Evolutionary conservation across 2,888 invertebrate species (phyloP).

Genomic region (Sinopyrophorus schimmeli): DNA sequence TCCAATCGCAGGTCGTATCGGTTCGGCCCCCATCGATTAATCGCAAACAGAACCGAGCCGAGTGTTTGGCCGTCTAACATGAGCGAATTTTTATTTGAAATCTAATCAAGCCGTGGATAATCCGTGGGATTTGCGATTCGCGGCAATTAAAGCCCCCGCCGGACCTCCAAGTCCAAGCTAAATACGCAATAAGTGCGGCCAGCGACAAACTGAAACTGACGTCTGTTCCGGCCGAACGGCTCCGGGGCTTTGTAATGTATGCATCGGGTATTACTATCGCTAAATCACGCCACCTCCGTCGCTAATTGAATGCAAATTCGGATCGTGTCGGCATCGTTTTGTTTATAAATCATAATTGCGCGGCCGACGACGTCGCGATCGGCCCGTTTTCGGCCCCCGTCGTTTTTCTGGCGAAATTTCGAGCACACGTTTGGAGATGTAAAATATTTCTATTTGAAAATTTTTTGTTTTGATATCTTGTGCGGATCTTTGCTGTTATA

Average conservation of each 20-base stretch:
- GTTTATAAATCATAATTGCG: constrained; percentile 18
- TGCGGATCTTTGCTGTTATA: too few species aligned
- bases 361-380: too few species aligned
- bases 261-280: constrained; percentile 45
- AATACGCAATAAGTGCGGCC: constrained; percentile 50
- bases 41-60: neutral
- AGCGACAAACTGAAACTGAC: constrained; percentile 46
- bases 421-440: too few species aligned
- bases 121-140: constrained; percentile 41
- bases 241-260: constrained; percentile 42
- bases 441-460: too few species aligned
- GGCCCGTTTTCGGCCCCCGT: too few species aligned
- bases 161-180: constrained; percentile 41
- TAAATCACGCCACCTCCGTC: constrained; percentile 43
- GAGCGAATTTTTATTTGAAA: constrained; percentile 38
- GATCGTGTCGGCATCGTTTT: constrained; percentile 24
- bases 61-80: constrained; percentile 9
- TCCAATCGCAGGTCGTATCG: constrained; percentile 10
- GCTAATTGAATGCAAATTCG: constrained; percentile 46
- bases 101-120: constrained; percentile 43
- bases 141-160: constrained; percentile 45
- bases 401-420: too few species aligned
- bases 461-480: too few species aligned
- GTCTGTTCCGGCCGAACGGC: constrained; percentile 35
- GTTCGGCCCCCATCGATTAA: constrained; percentile 2